Conservation (phyloP, 2,797 vertebrate genomes). For the Salarias fasciatus region DNA sequence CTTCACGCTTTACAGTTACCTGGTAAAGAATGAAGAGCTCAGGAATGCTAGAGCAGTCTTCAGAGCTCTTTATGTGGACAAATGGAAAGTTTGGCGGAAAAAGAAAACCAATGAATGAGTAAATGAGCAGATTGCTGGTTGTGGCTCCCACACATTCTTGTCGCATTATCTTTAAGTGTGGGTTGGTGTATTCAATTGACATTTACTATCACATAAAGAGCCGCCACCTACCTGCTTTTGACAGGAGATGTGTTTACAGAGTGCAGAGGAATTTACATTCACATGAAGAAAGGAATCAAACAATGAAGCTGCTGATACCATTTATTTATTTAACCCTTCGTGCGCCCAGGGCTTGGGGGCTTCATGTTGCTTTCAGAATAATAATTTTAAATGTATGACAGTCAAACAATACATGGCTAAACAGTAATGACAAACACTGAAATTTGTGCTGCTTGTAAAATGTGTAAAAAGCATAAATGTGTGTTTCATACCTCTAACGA, state of each 20-base stretch:
- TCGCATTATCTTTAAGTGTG: not conserved
- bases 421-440: too few relatives aligned
- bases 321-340: too few relatives aligned
- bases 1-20: slow-evolving; percentile 3
- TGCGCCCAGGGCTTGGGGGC: too few relatives aligned
- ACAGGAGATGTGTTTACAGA: not conserved
- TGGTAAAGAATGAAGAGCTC: not conserved
- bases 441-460: too few relatives aligned
- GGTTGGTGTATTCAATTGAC: not conserved
- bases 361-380: too few relatives aligned
- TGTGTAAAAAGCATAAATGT: too few relatives aligned
- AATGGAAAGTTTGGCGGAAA: slow-evolving; percentile 19
- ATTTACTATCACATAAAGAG: not conserved
- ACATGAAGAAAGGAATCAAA: not conserved
- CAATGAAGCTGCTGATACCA: not conserved
- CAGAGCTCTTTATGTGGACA: slow-evolving; percentile 35
- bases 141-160: not conserved
- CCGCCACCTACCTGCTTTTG: not conserved
- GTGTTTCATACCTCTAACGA: too few relatives aligned
- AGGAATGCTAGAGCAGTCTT: slow-evolving; percentile 19
- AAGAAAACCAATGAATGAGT: slow-evolving; percentile 12
- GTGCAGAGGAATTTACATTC: not conserved
- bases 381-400: too few relatives aligned
- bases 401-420: too few relatives aligned
- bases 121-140: slow-evolving; percentile 10